These are phyloP conservation scores for Lysandra bellargus DNA, from an alignment of 2,888 invertebrate genomes.

Conservation along the genomic window DNA sequence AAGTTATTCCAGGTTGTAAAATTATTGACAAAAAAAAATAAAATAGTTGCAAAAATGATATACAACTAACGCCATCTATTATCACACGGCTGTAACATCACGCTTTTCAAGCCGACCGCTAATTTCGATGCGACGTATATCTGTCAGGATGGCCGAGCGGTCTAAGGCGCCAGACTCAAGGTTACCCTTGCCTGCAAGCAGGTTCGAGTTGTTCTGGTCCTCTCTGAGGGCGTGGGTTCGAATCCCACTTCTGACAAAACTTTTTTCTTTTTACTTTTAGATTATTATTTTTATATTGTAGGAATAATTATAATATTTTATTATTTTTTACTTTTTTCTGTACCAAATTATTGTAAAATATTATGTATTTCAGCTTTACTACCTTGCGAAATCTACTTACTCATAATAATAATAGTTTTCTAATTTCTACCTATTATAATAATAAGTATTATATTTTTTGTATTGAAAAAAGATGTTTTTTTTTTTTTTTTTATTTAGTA, in stretches of 20 bases:
- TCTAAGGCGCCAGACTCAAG: constrained; percentile 89
- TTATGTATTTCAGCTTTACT: too few species aligned
- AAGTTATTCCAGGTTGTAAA: too few species aligned
- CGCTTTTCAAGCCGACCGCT: constrained; percentile 10
- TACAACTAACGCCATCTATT: constrained; percentile 18
- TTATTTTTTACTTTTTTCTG: not conserved
- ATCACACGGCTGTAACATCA: not conserved
- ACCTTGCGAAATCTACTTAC: too few species aligned
- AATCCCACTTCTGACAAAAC: constrained; percentile 84
- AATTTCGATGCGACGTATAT: constrained; percentile 36
- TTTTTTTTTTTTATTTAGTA: not conserved
- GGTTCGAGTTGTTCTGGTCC: constrained; percentile 86
- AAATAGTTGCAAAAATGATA: not conserved
- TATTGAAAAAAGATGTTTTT: too few species aligned
- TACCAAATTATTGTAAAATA: too few species aligned
- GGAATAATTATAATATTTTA: not conserved
- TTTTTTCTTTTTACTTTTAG: constrained; percentile 4
- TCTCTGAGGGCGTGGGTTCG: constrained; percentile 90
- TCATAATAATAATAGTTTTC: too few species aligned
- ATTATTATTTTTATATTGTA: not conserved
- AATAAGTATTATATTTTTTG: too few species aligned
- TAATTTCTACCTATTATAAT: too few species aligned
- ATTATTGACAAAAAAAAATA: too few species aligned
- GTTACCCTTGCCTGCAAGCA: constrained; percentile 80
- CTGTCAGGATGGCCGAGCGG: constrained; percentile 93